Base-by-base conservation (phyloP, 2,797 vertebrate species). In the Tympanoctomys barrerae region DNA sequence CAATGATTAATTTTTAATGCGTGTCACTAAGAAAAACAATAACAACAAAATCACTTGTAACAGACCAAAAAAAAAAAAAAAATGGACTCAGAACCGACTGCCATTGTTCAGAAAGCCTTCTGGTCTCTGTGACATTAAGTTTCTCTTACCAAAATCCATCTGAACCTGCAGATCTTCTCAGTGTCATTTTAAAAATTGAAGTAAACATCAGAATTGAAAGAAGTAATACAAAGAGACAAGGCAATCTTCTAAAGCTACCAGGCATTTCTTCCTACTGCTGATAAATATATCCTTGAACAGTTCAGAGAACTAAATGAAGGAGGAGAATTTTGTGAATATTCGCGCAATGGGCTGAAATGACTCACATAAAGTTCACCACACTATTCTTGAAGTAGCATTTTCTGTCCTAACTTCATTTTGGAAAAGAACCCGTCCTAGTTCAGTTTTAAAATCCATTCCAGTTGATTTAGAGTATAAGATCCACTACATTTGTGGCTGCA, bases 151-250 rank as follows among this genome's bases (percentile, higher is more conserved):
- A 64, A 97, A 97, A 96, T 93, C 81, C 89, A 96, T 95, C 80
- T 70, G 88, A 97, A 96, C 71, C 85, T 92, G 80, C 78, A 90
- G 88, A 95, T 89, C 64, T 84, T 61, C 64, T 97, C 77, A 62
- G 75, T 93, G 91, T 90, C 94, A 96, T 97, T 97, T 96, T 95
- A 92, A 97, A 97, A 96, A 95, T 91, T 6, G 90, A 93, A 95
- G 96, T 96, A 96, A 97, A 93, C 90, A 97, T 96, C 96, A 96
- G 94, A 89, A 52, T 84, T 91, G 97, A 97, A 96, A 95, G 96
- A 66, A 93, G 85, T 96, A 98, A 97, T 96, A 73, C 61, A 93
- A 96, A 97, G 94, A 97, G 96, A 97, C 96, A 96, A 83, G 91
- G 52, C 90, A 97, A 97, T 97, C 93, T 96, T 96, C 95, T 93